Percentiles rank a stretch among this genome's conserved stretches.
Conservation (phyloP, 2,113 vertebrate genomes). For the Sterna hirundo region DNA sequence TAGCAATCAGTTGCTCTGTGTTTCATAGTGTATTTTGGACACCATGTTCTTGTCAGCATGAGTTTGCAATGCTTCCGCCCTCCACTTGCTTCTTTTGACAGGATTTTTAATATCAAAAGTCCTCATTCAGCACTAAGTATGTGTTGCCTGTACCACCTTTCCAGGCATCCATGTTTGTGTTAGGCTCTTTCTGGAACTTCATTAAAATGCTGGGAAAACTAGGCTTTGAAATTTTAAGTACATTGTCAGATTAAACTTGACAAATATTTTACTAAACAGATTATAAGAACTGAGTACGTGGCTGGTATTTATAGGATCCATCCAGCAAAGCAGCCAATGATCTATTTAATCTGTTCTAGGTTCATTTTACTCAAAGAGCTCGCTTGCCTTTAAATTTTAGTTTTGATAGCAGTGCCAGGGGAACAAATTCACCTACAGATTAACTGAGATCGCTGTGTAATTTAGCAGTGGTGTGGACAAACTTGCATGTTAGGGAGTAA, state of each 20-base stretch:
- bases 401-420: background rate
- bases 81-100: background rate
- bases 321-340: background rate
- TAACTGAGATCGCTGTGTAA: background rate
- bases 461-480: background rate
- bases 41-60: background rate
- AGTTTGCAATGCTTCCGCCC: background rate
- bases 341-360: background rate
- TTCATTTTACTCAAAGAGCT: background rate
- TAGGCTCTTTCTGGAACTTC: background rate
- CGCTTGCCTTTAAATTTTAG: background rate
- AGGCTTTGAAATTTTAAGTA: background rate
- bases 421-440: background rate
- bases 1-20: background rate
- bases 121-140: background rate
- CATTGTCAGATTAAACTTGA: background rate
- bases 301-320: background rate
- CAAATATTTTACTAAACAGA: background rate
- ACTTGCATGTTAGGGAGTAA: background rate
- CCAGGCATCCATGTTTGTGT: background rate
- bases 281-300: background rate
- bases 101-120: background rate
- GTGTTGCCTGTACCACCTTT: background rate
- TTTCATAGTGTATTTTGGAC: background rate
- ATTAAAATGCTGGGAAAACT: background rate